Percentiles rank a stretch among this genome's conserved stretches.
phyloP scores from a whole-genome alignment of 2,797 vertebrate species.

The Liparis tanakae region DNA sequence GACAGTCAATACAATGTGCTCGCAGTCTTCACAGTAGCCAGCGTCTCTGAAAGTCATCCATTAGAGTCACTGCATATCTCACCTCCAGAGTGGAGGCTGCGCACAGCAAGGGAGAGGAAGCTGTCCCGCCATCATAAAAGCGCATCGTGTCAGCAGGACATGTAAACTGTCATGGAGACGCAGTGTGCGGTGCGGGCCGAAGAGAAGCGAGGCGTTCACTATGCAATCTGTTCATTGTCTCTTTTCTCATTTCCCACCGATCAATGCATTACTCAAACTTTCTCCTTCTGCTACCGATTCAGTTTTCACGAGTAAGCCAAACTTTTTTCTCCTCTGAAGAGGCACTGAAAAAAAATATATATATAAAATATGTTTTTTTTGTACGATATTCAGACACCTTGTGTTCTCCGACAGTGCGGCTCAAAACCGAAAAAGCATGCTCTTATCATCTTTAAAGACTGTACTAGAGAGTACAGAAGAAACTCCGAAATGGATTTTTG shows the following conservation, averaged over 20 bases:
- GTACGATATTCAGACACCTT: constrained; percentile 21
- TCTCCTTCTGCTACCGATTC: constrained; percentile 21
- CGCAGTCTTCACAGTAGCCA: constrained; percentile 18
- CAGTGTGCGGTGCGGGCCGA: constrained; percentile 39
- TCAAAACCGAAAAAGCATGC: not conserved
- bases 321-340: constrained; percentile 11
- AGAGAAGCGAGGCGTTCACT: constrained; percentile 68
- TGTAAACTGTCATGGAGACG: constrained; percentile 71
- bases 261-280: constrained; percentile 39
- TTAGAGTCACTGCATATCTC: constrained; percentile 59
- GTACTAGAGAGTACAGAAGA: constrained; percentile 9
- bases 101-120: constrained; percentile 65
- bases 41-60: constrained; percentile 49
- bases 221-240: constrained; percentile 76
- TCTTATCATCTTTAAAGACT: constrained; percentile 22
- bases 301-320: constrained; percentile 40
- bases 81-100: constrained; percentile 60
- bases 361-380: constrained; percentile 8
- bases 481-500: constrained; percentile 39
- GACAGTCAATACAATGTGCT: constrained; percentile 4
- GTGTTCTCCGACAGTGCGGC: constrained; percentile 1
- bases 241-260: constrained; percentile 75
- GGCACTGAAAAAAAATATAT: not conserved
- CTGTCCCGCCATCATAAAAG: constrained; percentile 57
- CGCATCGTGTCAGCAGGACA: constrained; percentile 71